Conservation (phyloP, 92 coral and sea anemone genomes). For the Ricordea florida region DNA sequence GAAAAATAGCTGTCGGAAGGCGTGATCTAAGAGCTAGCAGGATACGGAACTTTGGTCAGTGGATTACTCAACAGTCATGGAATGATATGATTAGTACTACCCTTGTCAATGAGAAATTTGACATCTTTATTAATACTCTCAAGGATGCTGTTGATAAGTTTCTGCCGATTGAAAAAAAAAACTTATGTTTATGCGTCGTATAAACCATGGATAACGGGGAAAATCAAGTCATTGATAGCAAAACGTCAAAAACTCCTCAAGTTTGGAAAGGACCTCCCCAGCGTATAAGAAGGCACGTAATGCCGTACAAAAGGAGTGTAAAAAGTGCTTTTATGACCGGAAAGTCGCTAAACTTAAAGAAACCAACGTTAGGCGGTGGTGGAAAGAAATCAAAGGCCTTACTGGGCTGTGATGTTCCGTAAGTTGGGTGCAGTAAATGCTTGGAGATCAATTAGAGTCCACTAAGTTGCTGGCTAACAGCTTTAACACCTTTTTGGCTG, state of each 20-base stretch:
- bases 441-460: slow-evolving; percentile 19
- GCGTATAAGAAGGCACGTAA: slow-evolving; percentile 29
- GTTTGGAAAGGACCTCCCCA: slow-evolving; percentile 41
- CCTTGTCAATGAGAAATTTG: not conserved
- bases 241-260: slow-evolving; percentile 8
- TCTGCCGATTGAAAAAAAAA: not conserved
- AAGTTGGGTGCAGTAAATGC: slow-evolving; percentile 27
- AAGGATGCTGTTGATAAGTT: not conserved
- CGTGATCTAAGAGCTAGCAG: no score
- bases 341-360: slow-evolving; percentile 26
- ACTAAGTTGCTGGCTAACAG: slow-evolving; percentile 43
- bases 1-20: no score
- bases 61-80: not conserved
- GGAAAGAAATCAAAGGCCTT: slow-evolving; percentile 22
- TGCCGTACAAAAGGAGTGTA: slow-evolving; percentile 21
- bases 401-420: not conserved
- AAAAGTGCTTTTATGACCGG: slow-evolving; percentile 1
- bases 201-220: slow-evolving; percentile 41
- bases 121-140: not conserved
- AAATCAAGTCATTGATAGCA: slow-evolving; percentile 14
- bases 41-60: no score
- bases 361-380: slow-evolving; percentile 22
- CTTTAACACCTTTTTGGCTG: slow-evolving; percentile 30
- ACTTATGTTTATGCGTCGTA: no score
- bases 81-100: not conserved